phyloP scores from a whole-genome alignment of 2,797 vertebrate genomes.

The Geotrypetes seraphini region DNA sequence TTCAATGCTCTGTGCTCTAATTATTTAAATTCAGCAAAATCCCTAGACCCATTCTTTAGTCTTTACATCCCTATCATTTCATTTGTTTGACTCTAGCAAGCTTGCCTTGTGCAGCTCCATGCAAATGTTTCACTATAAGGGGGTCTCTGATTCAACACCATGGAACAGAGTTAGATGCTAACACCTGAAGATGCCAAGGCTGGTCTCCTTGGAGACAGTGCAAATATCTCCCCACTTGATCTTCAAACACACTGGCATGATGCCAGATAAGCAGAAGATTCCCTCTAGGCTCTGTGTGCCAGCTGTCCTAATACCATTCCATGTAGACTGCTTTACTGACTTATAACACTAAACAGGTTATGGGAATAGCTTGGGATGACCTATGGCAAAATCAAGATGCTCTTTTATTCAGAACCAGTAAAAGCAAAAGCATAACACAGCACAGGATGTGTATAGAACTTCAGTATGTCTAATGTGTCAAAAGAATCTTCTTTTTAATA shows the following conservation, averaged over 20 bases:
- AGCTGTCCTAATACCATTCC: slow-evolving; percentile 29
- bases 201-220: slow-evolving; percentile 8
- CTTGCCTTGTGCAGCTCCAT: background rate
- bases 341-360: background rate
- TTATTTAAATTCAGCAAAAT: too few species aligned
- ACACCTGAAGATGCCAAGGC: slow-evolving; percentile 5
- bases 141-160: background rate
- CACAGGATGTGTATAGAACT: slow-evolving; percentile 14
- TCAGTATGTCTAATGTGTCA: slow-evolving; percentile 41
- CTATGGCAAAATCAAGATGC: slow-evolving; percentile 21
- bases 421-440: slow-evolving; percentile 21
- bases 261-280: background rate
- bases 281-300: background rate
- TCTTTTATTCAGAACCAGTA: slow-evolving; percentile 16
- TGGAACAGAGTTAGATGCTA: slow-evolving; percentile 6
- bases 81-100: background rate
- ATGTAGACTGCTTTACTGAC: slow-evolving; percentile 9
- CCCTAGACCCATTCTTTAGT: too few species aligned
- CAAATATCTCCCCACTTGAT: background rate
- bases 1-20: too few species aligned
- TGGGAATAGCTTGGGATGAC: slow-evolving; percentile 17
- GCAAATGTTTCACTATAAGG: slow-evolving; percentile 11
- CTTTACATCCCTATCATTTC: too few species aligned
- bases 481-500: slow-evolving; percentile 38
- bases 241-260: slow-evolving; percentile 7